Base-by-base conservation (phyloP, 1,140 invertebrate species). In the Drosophila parabipectinata region DNA sequence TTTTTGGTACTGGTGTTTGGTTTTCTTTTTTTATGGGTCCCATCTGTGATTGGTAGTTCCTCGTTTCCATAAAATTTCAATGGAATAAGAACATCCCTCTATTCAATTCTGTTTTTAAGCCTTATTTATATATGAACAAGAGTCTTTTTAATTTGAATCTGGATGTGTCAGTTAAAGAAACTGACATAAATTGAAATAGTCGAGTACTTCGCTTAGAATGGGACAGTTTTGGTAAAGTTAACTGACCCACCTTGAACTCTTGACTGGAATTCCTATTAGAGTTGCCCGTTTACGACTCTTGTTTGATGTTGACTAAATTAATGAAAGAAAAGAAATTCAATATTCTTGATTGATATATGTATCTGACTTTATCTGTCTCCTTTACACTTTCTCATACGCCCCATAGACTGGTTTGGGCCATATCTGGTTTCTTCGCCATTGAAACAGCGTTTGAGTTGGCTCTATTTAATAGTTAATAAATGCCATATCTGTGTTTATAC, bases 391-490 rank as follows among this genome's bases (percentile, higher is more conserved):
- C 72, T 54, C 72, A 67, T 58, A 72, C 71, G 37, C 72, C 28
- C 30, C 51, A 10, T 9, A 8, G 8, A 28, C 30, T 30, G 62
- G 50, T 56, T 28, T 57, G 51, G 39, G 63, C 52, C 37, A 54
- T 69, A 69, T 77, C 56, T 77, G 73, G 73, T 77, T 69, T 77
- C 73, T 51, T 69, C 64, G 73, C 51, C 73, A 71, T 68, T 55
- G 68, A 62, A 59, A 80, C 48, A 52, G 63, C 28, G 55, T 59
- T 53, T 63, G 41, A 68, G 51, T 39, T 47, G 48, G 37, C 64
- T 76, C 53, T 84, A 72, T 84, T 64, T 54, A 56, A 72, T 55
- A 83, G 66, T 66, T 79, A 76, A 79, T 84, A 84, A 84, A 84
- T 67, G 63, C 64, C 64, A 75, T 75, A 59, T 57, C 52, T 53